Evolutionary conservation across 2,888 invertebrate genomes (phyloP), one percentile per base, ranked within the genome.

Genomic region (Plebejus argus): DNA sequence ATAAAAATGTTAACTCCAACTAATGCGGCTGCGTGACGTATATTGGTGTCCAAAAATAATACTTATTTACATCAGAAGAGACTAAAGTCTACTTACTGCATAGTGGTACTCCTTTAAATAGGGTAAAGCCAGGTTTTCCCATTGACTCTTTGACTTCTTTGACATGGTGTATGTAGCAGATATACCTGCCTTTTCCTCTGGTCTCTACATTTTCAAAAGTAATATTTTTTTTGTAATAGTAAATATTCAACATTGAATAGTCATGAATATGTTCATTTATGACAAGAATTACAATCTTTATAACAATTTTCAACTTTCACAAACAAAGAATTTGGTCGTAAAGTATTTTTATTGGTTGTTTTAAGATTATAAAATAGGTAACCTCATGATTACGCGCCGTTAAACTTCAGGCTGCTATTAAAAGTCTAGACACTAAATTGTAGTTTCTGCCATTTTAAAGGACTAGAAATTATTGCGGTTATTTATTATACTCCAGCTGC

Each of bases 1-100:
- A 76, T 76, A 76, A 76, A 76, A 61, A 76, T 53, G 53, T 74
- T 53, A 49, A 74, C 53, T 74, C 74, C 53, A 39, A 74, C 74
- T 53, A 74, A 74, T 28, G 45, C 45, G 39, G 39, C 20, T 20
- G 45, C 72, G 15, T 71, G 15, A 71, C 70, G 70, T 39, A 71
- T 70, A 35, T 70, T 3, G 33, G 8, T 35, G 4, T 71, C n/a
- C 71, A 71, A 39, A 39, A 66, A 66, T 66, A 66, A 28, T 33
- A 66, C 61, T 61, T 61, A 61, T 61, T 23, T 12, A 12, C 20
- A n/a, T 58, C 58, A n/a, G 58, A 18, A 53, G 53, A 53, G 53
- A 53, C 18, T 18, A 3, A 53, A 53, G 15, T 53, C 15, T 53
- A 18, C 53, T 53, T 53, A 18, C 53, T 53, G 53, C 53, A 45